Conservation (phyloP, 2,797 vertebrate species). For the Acanthis flammea region DNA sequence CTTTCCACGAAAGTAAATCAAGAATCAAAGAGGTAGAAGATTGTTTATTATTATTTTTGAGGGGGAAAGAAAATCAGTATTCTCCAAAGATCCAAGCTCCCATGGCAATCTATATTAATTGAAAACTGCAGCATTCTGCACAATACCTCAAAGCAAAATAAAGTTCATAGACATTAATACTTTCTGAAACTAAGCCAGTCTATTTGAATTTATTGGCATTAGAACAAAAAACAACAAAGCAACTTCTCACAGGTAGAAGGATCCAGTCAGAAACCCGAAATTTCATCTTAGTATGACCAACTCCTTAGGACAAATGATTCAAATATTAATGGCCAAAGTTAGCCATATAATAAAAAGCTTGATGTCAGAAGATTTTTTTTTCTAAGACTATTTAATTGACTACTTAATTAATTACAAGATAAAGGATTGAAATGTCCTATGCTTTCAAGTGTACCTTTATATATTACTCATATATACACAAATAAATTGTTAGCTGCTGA, state of each 20-base stretch:
- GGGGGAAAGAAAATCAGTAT: background rate
- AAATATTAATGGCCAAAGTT: background rate
- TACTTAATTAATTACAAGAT: background rate
- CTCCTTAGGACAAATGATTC: background rate
- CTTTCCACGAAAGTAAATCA: background rate
- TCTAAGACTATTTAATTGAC: background rate
- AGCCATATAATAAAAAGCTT: background rate
- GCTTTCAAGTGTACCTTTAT: background rate
- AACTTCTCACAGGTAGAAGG: background rate
- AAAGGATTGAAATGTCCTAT: background rate
- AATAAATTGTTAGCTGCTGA: background rate
- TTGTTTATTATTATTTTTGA: background rate
- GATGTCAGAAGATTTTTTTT: background rate
- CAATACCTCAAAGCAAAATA: slow-evolving; percentile 17
- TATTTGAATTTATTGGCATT: background rate
- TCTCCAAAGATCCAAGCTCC: background rate
- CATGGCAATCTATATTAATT: slow-evolving; percentile 1
- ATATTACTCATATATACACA: background rate
- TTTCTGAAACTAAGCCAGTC: background rate
- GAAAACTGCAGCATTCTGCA: background rate
- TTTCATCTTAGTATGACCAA: background rate
- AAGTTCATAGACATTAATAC: background rate
- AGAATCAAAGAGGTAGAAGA: background rate
- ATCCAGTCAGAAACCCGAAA: background rate
- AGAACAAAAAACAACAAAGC: background rate